Conservation (phyloP, 2,113 vertebrate genomes). For the Oceanites oceanicus region DNA sequence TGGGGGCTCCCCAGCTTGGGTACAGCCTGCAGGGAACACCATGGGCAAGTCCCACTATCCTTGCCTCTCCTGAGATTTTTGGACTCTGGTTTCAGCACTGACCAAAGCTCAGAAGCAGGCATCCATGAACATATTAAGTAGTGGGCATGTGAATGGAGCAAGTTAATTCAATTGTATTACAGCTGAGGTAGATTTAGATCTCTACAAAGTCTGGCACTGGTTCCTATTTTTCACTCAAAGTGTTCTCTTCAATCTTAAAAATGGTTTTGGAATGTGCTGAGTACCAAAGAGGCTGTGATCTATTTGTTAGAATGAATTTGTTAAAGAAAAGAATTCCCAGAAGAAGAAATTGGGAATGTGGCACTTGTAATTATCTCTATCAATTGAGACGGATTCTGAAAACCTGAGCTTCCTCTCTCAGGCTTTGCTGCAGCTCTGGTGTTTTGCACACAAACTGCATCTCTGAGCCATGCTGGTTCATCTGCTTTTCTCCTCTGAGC, state of each 20-base stretch:
- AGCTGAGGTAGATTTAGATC: constrained; percentile 1
- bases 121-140: neutral
- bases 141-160: neutral
- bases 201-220: neutral
- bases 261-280: constrained; percentile 14
- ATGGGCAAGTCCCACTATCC: neutral
- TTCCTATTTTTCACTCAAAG: constrained; percentile 29
- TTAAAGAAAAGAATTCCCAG: constrained; percentile 26
- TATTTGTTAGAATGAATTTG: constrained; percentile 48
- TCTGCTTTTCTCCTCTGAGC: neutral
- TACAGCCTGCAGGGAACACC: neutral
- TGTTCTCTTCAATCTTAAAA: constrained; percentile 32
- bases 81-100: neutral
- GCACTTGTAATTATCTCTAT: constrained; percentile 25
- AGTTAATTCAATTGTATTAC: neutral
- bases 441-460: neutral
- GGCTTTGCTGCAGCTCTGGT: neutral
- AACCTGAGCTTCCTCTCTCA: neutral
- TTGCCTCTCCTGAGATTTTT: neutral
- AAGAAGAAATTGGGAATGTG: constrained; percentile 43
- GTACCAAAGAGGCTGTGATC: neutral
- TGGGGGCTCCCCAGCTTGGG: accelerated
- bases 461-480: neutral
- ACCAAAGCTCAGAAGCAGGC: neutral
- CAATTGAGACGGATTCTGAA: constrained; percentile 23